These are phyloP conservation scores for rabbit (Oryctolagus cuniculus) DNA, from an alignment of 2,113 vertebrate species.

Conservation along the genomic window mOryCun1.1 NC_091440.1:120659501-120660000, in stretches of 20 bases:
- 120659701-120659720: background rate
- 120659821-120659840: background rate
- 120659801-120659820: background rate
- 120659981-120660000: conserved; percentile 9
- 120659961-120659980: conserved; percentile 1
- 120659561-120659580: background rate
- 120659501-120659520: background rate
- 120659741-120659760: background rate
- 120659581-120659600: no score
- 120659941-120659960: background rate
- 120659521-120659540: background rate
- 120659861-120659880: background rate
- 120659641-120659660: background rate
- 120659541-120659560: background rate
- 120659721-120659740: background rate
- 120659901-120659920: background rate
- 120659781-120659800: background rate
- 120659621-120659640: no score
- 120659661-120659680: background rate
- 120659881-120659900: background rate
- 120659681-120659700: background rate
- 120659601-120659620: no score
- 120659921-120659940: background rate
- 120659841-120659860: background rate
- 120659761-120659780: background rate